Evolutionary conservation across 1,140 invertebrate species (phyloP).

Genomic region (Drosophila watanabei): DNA sequence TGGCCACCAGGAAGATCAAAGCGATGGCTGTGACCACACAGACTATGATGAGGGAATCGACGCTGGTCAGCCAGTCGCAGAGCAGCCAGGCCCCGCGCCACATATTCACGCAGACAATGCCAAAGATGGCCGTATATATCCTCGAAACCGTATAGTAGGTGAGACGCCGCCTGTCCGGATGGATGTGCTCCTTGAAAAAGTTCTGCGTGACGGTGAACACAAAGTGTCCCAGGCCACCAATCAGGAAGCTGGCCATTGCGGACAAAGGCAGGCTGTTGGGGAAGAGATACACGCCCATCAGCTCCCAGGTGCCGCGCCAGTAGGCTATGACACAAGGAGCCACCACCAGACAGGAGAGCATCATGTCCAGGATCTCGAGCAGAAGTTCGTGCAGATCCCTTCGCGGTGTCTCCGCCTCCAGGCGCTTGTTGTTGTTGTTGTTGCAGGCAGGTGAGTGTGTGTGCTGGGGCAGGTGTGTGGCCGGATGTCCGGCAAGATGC

Average conservation of each 20-base stretch:
- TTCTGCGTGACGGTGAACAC: conserved; percentile 90
- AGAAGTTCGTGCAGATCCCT: conserved; percentile 86
- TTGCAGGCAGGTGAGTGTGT: conserved; percentile 30
- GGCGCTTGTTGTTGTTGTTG: conserved; percentile 49
- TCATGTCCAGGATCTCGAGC: conserved; percentile 89
- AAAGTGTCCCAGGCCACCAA: conserved; percentile 90
- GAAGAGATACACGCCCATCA: conserved; percentile 91
- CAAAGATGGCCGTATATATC: conserved; percentile 91
- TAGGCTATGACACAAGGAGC: conserved; percentile 93
- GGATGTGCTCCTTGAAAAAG: conserved; percentile 87
- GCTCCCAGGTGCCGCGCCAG: conserved; percentile 94
- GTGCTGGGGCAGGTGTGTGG: conserved; percentile 25
- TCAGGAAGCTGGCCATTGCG: conserved; percentile 88
- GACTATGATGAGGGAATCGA: conserved; percentile 87
- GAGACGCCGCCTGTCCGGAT: conserved; percentile 89
- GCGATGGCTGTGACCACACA: conserved; percentile 88
- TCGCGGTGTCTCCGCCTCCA: conserved; percentile 77
- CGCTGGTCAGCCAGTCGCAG: conserved; percentile 90
- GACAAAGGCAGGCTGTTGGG: conserved; percentile 88
- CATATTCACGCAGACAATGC: conserved; percentile 92
- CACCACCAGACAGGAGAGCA: conserved; percentile 90
- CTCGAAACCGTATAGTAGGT: conserved; percentile 91
- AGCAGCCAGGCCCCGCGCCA: conserved; percentile 93
- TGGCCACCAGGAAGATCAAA: conserved; percentile 88
- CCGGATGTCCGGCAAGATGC: conserved; percentile 2